Evolutionary conservation across 2,888 invertebrate genomes (phyloP).

Genomic region (Dolichopus griseipennis): DNA sequence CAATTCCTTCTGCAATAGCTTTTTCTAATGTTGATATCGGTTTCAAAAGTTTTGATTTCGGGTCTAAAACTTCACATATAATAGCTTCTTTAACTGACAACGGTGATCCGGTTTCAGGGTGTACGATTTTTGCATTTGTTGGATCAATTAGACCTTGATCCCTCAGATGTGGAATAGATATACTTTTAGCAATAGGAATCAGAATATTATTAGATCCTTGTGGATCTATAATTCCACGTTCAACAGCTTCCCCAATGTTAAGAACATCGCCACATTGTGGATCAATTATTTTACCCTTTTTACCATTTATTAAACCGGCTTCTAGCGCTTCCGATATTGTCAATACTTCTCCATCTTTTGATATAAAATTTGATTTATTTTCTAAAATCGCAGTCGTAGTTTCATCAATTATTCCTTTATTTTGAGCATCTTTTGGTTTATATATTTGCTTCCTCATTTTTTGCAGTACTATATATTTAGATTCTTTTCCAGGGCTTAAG

Average conservation of each 20-base stretch:
- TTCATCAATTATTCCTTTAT: slow-evolving; percentile 68
- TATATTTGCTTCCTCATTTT: slow-evolving; percentile 70
- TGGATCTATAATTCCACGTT: slow-evolving; percentile 70
- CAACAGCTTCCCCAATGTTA: slow-evolving; percentile 74
- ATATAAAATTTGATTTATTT: slow-evolving; percentile 49
- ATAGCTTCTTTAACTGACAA: slow-evolving; percentile 76
- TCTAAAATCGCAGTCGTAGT: slow-evolving; percentile 64
- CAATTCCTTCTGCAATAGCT: slow-evolving; percentile 61
- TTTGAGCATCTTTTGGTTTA: slow-evolving; percentile 65
- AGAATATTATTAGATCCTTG: slow-evolving; percentile 66
- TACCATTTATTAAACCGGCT: slow-evolving; percentile 59
- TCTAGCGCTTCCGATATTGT: slow-evolving; percentile 70
- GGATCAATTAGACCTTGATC: slow-evolving; percentile 78
- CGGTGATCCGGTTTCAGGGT: slow-evolving; percentile 76
- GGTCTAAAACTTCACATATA: slow-evolving; percentile 79
- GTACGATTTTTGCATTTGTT: slow-evolving; percentile 63
- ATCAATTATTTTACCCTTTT: slow-evolving; percentile 71
- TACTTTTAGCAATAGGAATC: slow-evolving; percentile 68
- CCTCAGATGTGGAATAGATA: slow-evolving; percentile 75
- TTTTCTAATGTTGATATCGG: slow-evolving; percentile 64
- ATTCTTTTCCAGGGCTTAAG: slow-evolving; percentile 51
- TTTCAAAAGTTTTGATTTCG: slow-evolving; percentile 59
- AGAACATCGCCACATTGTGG: slow-evolving; percentile 71
- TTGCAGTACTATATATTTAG: slow-evolving; percentile 62
- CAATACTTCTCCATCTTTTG: slow-evolving; percentile 52